Evolutionary conservation across 2,113 vertebrate genomes (phyloP).

Genomic region (Athene cunicularia): DNA sequence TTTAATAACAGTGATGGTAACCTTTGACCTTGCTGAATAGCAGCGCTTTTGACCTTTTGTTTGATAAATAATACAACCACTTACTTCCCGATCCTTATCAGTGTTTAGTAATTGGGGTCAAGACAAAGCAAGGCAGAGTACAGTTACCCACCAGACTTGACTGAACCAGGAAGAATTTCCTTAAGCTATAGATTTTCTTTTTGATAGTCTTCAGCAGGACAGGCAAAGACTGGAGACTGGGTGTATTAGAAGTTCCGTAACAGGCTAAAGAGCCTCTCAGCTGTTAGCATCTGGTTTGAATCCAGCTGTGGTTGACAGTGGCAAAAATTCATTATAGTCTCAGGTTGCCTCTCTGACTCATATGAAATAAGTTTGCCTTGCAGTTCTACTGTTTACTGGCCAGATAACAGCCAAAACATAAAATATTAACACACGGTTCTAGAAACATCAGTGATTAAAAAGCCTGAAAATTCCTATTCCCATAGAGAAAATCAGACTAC

Average conservation of each 20-base stretch:
- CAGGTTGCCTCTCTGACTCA: not conserved
- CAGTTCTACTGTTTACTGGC: not conserved
- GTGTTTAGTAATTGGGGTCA: constrained; percentile 67
- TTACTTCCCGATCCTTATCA: constrained; percentile 65
- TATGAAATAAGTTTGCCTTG: not conserved
- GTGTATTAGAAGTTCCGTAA: constrained; percentile 15
- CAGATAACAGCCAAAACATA: not conserved
- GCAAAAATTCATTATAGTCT: constrained; percentile 32
- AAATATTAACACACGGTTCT: not conserved
- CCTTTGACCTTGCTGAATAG: constrained; percentile 67
- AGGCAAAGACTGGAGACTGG: constrained; percentile 16
- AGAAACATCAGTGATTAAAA: not conserved
- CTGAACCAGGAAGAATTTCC: constrained; percentile 45
- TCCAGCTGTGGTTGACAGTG: constrained; percentile 36
- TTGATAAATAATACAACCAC: constrained; percentile 69
- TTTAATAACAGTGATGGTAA: constrained; percentile 71
- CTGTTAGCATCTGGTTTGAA: constrained; percentile 61
- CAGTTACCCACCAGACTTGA: constrained; percentile 33
- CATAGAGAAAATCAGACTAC: not conserved
- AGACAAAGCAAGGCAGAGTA: constrained; percentile 50
- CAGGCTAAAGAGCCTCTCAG: constrained; percentile 38
- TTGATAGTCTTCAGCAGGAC: constrained; percentile 36
- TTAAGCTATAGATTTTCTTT: constrained; percentile 55
- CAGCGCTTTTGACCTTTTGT: constrained; percentile 62
- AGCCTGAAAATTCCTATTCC: not conserved